A percentile compares a stretch with the other conserved stretches of the same genome.
These are phyloP conservation scores for Chrysogorgia sp. DNA, from an alignment of 92 coral and sea anemone genomes.

Conservation along the genomic window DNA sequence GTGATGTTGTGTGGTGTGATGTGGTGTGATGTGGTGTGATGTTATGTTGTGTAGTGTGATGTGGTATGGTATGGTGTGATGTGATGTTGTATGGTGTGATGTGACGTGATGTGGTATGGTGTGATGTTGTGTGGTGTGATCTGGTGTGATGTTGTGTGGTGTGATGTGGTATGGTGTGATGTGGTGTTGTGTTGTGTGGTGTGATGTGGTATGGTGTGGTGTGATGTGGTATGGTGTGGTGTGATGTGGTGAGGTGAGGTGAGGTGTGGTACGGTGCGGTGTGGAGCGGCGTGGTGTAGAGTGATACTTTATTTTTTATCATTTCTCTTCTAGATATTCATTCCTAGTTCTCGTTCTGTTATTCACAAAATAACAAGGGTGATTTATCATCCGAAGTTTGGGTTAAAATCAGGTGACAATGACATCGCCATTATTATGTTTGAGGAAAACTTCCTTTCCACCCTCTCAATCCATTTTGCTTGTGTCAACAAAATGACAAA, in stretches of 20 bases:
- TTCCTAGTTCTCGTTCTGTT: constrained; percentile 27
- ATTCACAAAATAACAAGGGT: constrained; percentile 2
- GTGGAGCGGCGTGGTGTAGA: not conserved
- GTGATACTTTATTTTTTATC: too few relatives aligned
- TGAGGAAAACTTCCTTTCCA: not conserved
- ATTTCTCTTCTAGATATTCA: constrained; percentile 13
- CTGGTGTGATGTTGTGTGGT: too few relatives aligned
- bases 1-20: too few relatives aligned
- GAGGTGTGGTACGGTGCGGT: not conserved
- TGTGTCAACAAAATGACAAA: not conserved
- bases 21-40: not conserved
- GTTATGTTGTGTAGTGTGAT: not conserved
- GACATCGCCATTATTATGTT: constrained; percentile 23
- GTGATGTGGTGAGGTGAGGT: not conserved
- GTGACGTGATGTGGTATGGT: not conserved
- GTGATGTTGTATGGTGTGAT: not conserved
- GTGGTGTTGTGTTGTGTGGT: too few relatives aligned
- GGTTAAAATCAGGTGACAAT: constrained; percentile 32
- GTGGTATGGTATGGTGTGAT: not conserved
- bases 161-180: too few relatives aligned
- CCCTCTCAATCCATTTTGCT: constrained; percentile 5
- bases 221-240: not conserved
- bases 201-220: not conserved
- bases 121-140: not conserved
- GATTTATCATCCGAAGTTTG: constrained; percentile 16